Base-by-base conservation (phyloP, 2,113 vertebrate genomes). In the Helogale parvula region DNA sequence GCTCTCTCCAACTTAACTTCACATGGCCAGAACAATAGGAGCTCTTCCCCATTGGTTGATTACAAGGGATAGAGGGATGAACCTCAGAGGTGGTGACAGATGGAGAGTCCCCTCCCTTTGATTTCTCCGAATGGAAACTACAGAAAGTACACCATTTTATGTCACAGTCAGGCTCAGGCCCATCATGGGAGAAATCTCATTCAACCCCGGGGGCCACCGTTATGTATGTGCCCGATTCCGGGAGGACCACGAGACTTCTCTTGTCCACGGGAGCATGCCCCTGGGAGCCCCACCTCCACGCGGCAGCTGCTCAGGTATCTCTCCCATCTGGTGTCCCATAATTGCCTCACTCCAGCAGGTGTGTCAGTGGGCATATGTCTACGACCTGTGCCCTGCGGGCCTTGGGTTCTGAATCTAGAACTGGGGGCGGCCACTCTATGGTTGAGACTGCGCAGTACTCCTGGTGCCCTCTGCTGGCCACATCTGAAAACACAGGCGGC, bases 401-500 rank as follows among this genome's bases (percentile, higher is more conserved):
- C 33, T 81, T 66, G 66, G 72, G 60, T 52, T 77, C 93, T 41
- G 90, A 41, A 89, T 69, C 66, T 47, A 45, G 83, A 96, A 50
- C 68, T n/a, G 0, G 2, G 88, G 47, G 68, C 3, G 25, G 60
- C 14, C 45, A 79, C 14, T 81, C 88, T 21, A 47, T 45, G 86
- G 80, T 9, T 10, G 27, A 57, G 95, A 93, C 45, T 92, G 93
- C 41, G 90, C 52, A 98, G 97, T 86, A 52, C 92, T 86, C 96
- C 63, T 92, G 97, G 94, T 98, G 97, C 98, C 98, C 96, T 99
- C 98, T 98, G 98, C 98, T 98, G 97, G 95, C 86, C 97, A 83
- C 3, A 1, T 54, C 77, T 93, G 88, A 84, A 98, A 98, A 95
- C 97, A 96, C 97, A 98, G 21, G 29, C 50, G 5, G 90, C 45